phyloP scores from a whole-genome alignment of 1,140 invertebrate genomes.

The Drosophila sp. region DNA sequence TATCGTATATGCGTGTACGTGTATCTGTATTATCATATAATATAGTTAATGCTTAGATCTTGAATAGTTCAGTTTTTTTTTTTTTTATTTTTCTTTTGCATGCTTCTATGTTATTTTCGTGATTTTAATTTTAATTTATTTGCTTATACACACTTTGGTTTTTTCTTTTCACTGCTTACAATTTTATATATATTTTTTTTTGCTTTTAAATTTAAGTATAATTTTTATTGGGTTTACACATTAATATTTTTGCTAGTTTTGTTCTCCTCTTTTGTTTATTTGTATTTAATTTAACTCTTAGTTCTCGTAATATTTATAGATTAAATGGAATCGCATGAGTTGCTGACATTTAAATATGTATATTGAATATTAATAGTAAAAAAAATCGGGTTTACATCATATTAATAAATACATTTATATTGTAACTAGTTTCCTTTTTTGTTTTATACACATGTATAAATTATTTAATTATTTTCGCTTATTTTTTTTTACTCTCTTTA shows the following conservation, averaged over 20 bases:
- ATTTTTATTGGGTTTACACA: conserved; percentile 39
- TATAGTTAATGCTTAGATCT: conserved; percentile 35
- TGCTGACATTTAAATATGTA: conserved; percentile 54
- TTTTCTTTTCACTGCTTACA: conserved; percentile 46
- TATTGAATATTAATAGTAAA: conserved; percentile 50
- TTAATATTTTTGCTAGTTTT: conserved; percentile 49
- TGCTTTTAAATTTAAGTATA: conserved; percentile 3
- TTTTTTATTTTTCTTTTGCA: conserved; percentile 25
- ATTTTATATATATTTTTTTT: conserved; percentile 7
- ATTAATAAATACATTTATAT: conserved; percentile 63
- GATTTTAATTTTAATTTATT: conserved; percentile 34
- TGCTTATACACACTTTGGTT: conserved; percentile 52
- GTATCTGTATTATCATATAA: conserved; percentile 14
- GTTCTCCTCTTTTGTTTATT: conserved; percentile 8
- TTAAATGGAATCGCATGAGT: conserved; percentile 56
- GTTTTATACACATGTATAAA: conserved; percentile 41
- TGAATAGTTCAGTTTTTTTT: conserved; percentile 23
- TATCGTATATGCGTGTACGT: conserved; percentile 20
- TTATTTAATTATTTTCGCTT: conserved; percentile 24
- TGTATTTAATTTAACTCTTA: conserved; percentile 40
- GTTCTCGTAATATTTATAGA: conserved; percentile 26
- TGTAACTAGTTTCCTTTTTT: conserved; percentile 61
- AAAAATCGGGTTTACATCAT: conserved; percentile 43
- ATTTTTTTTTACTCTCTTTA: conserved; percentile 31
- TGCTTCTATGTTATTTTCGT: no score